Evolutionary conservation across 2,888 invertebrate genomes (phyloP).

Genomic region (Macrophya annulata): DNA sequence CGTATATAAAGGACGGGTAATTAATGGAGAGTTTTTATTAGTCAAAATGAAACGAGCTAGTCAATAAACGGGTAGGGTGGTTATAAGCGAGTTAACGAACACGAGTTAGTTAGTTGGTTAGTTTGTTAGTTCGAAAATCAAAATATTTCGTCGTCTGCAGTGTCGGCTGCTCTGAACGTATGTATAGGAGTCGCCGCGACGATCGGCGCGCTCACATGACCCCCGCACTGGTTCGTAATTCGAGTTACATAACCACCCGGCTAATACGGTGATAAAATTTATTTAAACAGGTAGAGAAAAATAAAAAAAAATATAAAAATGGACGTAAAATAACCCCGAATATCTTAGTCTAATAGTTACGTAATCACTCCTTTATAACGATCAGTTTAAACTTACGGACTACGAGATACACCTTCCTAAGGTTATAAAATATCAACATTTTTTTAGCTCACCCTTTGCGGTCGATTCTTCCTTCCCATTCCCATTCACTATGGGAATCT

Average conservation of each 20-base stretch:
- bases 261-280: slow-evolving; percentile 48
- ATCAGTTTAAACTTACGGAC: neutral
- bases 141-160: slow-evolving; percentile 56
- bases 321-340: neutral
- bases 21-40: neutral
- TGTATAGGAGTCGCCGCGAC: slow-evolving; percentile 61
- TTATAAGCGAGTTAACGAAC: neutral
- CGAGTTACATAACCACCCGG: slow-evolving; percentile 56
- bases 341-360: neutral
- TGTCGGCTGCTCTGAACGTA: slow-evolving; percentile 47
- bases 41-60: neutral
- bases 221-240: slow-evolving; percentile 59
- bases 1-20: neutral
- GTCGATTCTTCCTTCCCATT: slow-evolving; percentile 64
- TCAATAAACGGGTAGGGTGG: slow-evolving; percentile 9
- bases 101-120: neutral
- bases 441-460: slow-evolving; percentile 64
- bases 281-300: neutral
- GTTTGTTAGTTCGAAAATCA: slow-evolving; percentile 36
- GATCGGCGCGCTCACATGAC: slow-evolving; percentile 69
- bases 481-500: slow-evolving; percentile 74
- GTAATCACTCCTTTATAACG: neutral
- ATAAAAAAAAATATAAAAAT: neutral
- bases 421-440: slow-evolving; percentile 20
- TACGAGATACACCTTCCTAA: neutral